Evolutionary conservation across 2,888 invertebrate species (phyloP).

Genomic region (Eulithis testata): DNA sequence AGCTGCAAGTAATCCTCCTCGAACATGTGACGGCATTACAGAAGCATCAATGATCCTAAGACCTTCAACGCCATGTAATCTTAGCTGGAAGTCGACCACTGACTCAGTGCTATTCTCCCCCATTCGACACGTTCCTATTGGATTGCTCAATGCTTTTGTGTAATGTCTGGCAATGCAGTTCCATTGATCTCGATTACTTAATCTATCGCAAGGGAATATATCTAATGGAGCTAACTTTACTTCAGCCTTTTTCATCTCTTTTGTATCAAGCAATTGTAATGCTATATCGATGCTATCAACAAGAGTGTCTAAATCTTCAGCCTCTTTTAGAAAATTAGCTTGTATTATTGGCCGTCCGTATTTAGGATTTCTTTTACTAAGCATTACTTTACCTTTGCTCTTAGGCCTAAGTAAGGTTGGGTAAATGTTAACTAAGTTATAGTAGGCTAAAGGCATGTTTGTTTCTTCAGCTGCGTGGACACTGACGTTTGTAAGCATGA

Average conservation of each 20-base stretch:
- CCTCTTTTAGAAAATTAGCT: constrained; percentile 76
- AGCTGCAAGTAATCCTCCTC: constrained; percentile 71
- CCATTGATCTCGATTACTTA: constrained; percentile 77
- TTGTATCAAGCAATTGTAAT: constrained; percentile 74
- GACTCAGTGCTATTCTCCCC: constrained; percentile 71
- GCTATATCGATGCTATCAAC: constrained; percentile 79
- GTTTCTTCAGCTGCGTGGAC: constrained; percentile 72
- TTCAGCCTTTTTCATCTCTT: constrained; percentile 74
- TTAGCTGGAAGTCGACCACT: constrained; percentile 72
- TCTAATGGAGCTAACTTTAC: constrained; percentile 76
- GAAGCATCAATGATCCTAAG: constrained; percentile 77
- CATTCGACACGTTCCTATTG: constrained; percentile 79
- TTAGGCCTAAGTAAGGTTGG: constrained; percentile 74
- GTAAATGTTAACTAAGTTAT: constrained; percentile 74
- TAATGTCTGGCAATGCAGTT: constrained; percentile 79
- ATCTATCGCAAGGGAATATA: constrained; percentile 74
- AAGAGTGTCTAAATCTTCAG: constrained; percentile 74
- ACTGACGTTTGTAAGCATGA: constrained; percentile 75
- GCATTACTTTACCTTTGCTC: constrained; percentile 73
- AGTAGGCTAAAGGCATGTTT: constrained; percentile 72
- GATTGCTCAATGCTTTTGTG: constrained; percentile 76
- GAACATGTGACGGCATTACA: constrained; percentile 76
- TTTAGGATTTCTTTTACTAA: constrained; percentile 77
- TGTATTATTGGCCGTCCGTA: constrained; percentile 77
- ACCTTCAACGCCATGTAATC: constrained; percentile 76